A percentile compares a stretch with the other conserved stretches of the same genome.
phyloP scores from a whole-genome alignment of 2,888 invertebrate species.

The Stenichneumon culpator region DNA sequence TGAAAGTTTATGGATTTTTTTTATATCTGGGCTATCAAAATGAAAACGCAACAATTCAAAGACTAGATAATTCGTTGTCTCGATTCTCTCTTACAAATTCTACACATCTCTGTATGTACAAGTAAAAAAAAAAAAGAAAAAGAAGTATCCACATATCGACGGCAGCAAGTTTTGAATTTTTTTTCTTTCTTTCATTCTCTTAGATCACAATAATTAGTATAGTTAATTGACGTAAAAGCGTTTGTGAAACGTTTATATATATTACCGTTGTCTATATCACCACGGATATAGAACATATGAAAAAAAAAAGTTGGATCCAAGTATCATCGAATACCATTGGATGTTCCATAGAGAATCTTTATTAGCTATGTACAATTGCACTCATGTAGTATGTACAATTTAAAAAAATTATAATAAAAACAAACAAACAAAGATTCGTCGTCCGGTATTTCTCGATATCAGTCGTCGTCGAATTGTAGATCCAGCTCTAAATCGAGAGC shows the following conservation, averaged over 20 bases:
- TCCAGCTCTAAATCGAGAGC: slow-evolving; percentile 92
- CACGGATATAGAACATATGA: slow-evolving; percentile 16
- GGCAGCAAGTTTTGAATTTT: slow-evolving; percentile 52
- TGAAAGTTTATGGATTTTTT: slow-evolving; percentile 2
- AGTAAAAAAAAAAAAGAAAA: not conserved
- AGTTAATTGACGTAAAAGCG: slow-evolving; percentile 31
- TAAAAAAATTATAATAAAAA: slow-evolving; percentile 29
- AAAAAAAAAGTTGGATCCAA: slow-evolving; percentile 6
- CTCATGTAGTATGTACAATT: slow-evolving; percentile 52
- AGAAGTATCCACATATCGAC: slow-evolving; percentile 47
- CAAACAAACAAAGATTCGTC: slow-evolving; percentile 19
- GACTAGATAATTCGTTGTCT: not conserved
- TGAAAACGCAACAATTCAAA: slow-evolving; percentile 20
- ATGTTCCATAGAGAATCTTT: slow-evolving; percentile 61
- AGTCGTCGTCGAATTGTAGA: slow-evolving; percentile 88
- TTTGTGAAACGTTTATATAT: slow-evolving; percentile 39
- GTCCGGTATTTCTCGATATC: slow-evolving; percentile 23
- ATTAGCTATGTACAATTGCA: slow-evolving; percentile 66
- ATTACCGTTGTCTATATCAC: slow-evolving; percentile 22
- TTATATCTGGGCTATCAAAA: not conserved
- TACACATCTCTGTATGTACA: slow-evolving; percentile 14
- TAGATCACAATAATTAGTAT: slow-evolving; percentile 52
- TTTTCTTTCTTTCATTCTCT: slow-evolving; percentile 36
- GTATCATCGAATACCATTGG: slow-evolving; percentile 5
- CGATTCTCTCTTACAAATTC: slow-evolving; percentile 25